Base-by-base conservation (phyloP, 2,888 invertebrate species). In the Chrysolina haemoptera region DNA sequence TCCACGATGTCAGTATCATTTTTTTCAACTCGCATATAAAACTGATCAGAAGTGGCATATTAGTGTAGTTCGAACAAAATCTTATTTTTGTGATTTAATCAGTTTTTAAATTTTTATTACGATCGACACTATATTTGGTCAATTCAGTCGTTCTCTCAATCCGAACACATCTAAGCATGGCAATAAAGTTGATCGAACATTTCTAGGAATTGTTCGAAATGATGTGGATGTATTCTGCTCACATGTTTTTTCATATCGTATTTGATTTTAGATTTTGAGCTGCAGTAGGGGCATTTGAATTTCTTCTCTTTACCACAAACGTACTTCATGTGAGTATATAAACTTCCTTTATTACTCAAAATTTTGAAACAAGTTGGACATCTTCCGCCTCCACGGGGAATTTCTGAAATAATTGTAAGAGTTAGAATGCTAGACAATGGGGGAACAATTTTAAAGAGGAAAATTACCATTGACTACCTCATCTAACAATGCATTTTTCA, bases 221-320 rank as follows among this genome's bases (percentile, higher is more conserved):
- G 59, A 11, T 48, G 40, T 6, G 67, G 55, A 75, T 82, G 82
- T 41, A 77, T 75, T 8, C 76, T 78, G 62, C 70, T 77, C 16
- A 81, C 71, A 70, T 83, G 82, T n/a, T 76, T 75, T 62, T 76
- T 79, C 50, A 83, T 73, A 62, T 82, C 81, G 66, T 82, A 77
- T 59, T 78, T 80, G 18, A 79, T 76, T 73, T 77, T 79, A 27
- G 75, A 76, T 41, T 84, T 85, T 59, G 85, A 85, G n/a, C 82
- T 76, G 77, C 89, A 89, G 65, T 86, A 81, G 66, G 82, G 82
- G 79, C 89, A 90, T 71, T 86, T 84, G 78, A 87, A 87, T 59
- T 86, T 84, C 0, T 89, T 88, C 9, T 84, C 82, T 74, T 87
- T 88, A 16, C 79, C 79, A 41, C 79, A 79, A 14, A 78, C 76